These are phyloP conservation scores for Oreochromis spilurus DNA, from an alignment of 2,113 vertebrate species.

Conservation along the genomic window DNA sequence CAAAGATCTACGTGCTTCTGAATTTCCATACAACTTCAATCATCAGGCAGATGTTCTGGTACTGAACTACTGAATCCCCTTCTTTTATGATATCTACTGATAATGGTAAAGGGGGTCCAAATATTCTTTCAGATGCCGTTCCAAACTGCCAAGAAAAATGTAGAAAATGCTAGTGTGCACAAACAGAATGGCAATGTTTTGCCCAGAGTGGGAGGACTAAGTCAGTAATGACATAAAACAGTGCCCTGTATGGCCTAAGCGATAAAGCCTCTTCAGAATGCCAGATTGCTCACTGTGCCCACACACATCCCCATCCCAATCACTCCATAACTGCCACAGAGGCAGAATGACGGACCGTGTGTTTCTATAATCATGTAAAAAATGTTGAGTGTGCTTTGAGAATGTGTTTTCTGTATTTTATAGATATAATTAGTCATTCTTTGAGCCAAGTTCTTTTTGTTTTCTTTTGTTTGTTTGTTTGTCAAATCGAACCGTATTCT, in stretches of 20 bases:
- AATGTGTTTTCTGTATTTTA: constrained; percentile 12
- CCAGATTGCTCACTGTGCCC: constrained; percentile 43
- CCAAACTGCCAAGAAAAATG: background rate
- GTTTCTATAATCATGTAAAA: constrained; percentile 13
- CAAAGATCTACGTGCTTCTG: background rate
- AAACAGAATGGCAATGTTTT: constrained; percentile 26
- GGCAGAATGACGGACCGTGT: background rate
- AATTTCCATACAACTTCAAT: background rate
- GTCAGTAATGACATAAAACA: constrained; percentile 41
- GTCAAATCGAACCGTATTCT: too few relatives aligned
- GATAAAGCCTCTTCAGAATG: constrained; percentile 48
- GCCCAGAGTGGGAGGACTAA: constrained; percentile 22
- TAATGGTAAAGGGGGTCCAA: background rate
- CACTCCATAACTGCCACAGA: constrained; percentile 31
- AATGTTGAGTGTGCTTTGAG: background rate
- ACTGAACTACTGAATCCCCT: background rate
- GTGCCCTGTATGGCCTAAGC: background rate
- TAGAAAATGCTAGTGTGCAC: background rate
- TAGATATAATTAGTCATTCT: background rate
- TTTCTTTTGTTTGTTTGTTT: background rate
- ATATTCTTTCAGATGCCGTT: constrained; percentile 3
- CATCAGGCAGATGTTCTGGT: background rate
- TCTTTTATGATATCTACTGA: background rate
- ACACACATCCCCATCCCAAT: constrained; percentile 43
- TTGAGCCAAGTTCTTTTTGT: background rate